A percentile compares a stretch with the other conserved stretches of the same genome.
Conservation (phyloP, 2,113 vertebrate genomes). For the Uropsilus gracilis region DNA sequence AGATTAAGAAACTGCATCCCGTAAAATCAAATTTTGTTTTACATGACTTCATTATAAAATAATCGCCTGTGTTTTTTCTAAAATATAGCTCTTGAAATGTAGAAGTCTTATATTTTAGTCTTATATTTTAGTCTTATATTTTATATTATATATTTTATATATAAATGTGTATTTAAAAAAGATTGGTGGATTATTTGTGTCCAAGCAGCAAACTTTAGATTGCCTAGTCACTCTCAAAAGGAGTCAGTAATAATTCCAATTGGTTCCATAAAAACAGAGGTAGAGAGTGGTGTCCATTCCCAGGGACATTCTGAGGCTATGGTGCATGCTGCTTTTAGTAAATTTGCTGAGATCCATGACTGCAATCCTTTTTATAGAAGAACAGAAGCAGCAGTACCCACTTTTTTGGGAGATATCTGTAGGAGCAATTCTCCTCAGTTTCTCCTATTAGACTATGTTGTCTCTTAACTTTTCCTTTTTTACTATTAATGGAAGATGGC, state of each 20-base stretch:
- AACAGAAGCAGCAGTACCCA: not conserved
- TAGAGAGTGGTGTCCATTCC: not conserved
- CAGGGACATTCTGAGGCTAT: not conserved
- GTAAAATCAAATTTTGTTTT: constrained; percentile 16
- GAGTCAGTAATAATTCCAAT: not conserved
- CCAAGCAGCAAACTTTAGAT: not conserved
- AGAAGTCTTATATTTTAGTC: constrained; percentile 31
- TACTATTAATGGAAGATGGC: not conserved
- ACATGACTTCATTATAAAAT: not conserved
- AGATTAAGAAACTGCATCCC: not conserved
- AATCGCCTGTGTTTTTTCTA: constrained; percentile 38
- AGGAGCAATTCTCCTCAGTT: not conserved
- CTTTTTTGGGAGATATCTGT: not conserved
- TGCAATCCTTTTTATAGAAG: not conserved
- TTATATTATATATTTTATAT: no score
- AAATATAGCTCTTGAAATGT: not conserved
- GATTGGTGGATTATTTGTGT: not conserved
- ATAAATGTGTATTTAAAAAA: not conserved
- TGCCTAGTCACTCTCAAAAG: not conserved
- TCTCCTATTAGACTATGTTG: not conserved
- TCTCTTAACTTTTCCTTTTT: not conserved
- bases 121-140: no score
- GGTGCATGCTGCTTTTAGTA: not conserved
- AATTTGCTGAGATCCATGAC: not conserved
- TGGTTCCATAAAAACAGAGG: not conserved